A percentile compares a stretch with the other conserved stretches of the same genome.
phyloP scores from a whole-genome alignment of 2,797 vertebrate species.

The Thaleichthys pacificus region DNA sequence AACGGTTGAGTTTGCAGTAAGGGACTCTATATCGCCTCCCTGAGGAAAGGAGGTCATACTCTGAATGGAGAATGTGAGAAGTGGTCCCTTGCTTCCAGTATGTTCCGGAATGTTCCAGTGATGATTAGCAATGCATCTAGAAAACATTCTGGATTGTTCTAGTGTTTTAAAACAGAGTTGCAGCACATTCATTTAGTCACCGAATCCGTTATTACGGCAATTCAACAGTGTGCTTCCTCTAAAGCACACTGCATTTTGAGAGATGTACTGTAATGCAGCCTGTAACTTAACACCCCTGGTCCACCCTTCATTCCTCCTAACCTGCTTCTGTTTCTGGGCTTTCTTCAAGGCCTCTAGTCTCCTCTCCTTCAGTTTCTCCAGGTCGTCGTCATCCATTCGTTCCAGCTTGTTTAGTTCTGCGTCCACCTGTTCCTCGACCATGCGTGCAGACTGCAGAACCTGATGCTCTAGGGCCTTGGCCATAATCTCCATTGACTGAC shows the following conservation, averaged over 20 bases:
- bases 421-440: conserved; percentile 91
- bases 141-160: not conserved
- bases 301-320: conserved; percentile 37
- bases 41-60: no score
- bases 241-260: not conserved
- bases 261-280: not conserved
- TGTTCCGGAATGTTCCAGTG: no score
- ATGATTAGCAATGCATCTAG: not conserved
- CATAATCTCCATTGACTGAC: conserved; percentile 80
- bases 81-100: no score
- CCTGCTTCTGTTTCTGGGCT: conserved; percentile 97
- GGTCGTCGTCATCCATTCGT: conserved; percentile 90
- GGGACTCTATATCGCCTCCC: no score
- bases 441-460: conserved; percentile 82
- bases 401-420: conserved; percentile 87
- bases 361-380: conserved; percentile 89
- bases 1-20: no score
- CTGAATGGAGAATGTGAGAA: no score
- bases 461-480: conserved; percentile 88
- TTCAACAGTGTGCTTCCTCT: not conserved
- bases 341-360: conserved; percentile 92
- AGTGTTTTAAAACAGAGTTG: not conserved
- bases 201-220: not conserved
- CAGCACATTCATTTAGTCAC: not conserved
- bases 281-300: not conserved